Percentiles rank a stretch among this genome's conserved stretches.
Evolutionary conservation across 2,113 vertebrate species (phyloP).

Genomic region (Tringa solitaria): DNA sequence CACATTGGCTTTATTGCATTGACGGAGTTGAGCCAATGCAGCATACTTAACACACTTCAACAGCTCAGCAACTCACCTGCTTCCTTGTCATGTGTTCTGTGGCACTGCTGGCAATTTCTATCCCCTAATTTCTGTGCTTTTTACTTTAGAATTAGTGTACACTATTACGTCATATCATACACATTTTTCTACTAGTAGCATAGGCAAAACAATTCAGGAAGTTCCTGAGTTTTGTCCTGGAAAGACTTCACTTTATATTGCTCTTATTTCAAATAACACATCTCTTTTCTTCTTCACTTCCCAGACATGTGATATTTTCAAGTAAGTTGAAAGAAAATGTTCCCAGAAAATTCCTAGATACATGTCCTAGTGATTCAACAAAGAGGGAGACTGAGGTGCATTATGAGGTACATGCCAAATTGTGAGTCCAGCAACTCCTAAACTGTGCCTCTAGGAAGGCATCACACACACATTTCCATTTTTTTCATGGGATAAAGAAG

Average conservation of each 20-base stretch:
- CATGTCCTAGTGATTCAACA: neutral
- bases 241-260: neutral
- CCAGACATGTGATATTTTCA: neutral
- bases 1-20: neutral
- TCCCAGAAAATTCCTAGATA: neutral
- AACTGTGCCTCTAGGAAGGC: neutral
- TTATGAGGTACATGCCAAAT: fast-evolving
- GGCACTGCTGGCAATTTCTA: neutral
- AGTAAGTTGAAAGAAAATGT: neutral
- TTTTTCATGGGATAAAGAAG: neutral
- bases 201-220: neutral
- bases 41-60: neutral
- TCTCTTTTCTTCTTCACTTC: neutral
- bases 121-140: neutral
- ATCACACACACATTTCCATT: fast-evolving
- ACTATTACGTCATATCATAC: neutral
- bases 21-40: neutral
- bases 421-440: neutral
- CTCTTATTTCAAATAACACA: neutral
- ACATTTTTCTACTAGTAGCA: neutral
- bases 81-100: neutral
- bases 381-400: neutral
- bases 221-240: neutral
- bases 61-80: neutral
- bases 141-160: neutral